These are phyloP conservation scores for Eulithis testata DNA, from an alignment of 2,888 invertebrate genomes.

Conservation along the genomic window DNA sequence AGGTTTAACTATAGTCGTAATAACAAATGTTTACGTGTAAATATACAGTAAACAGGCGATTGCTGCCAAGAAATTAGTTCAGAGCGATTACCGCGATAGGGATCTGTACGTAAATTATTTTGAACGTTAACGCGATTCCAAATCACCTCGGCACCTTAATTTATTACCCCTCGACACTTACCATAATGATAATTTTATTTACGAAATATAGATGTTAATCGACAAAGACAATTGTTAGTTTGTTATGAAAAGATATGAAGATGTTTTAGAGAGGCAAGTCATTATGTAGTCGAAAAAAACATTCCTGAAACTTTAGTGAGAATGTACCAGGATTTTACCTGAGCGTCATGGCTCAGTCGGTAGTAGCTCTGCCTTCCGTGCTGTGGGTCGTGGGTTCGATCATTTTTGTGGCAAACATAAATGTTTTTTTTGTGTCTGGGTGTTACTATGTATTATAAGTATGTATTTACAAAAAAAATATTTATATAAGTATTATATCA, in stretches of 20 bases:
- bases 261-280: not conserved
- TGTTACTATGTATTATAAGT: no score
- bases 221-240: constrained; percentile 49
- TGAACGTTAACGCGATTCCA: constrained; percentile 69
- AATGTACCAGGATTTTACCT: no score
- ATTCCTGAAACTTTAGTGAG: no score
- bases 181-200: constrained; percentile 72
- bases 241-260: constrained; percentile 43
- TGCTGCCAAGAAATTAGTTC: constrained; percentile 61
- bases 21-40: constrained; percentile 59
- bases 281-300: no score
- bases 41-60: constrained; percentile 59
- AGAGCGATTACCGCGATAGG: constrained; percentile 71
- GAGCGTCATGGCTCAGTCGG: no score
- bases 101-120: constrained; percentile 65
- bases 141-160: constrained; percentile 63
- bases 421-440: no score
- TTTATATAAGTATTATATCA: no score
- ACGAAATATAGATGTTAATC: constrained; percentile 65
- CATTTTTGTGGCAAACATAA: no score
- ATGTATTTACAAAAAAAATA: no score
- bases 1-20: constrained; percentile 6
- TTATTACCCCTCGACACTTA: constrained; percentile 64
- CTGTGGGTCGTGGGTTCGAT: no score
- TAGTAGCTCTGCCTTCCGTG: no score